phyloP scores from a whole-genome alignment of 2,113 vertebrate genomes.

The Aegotheles bennettii region DNA sequence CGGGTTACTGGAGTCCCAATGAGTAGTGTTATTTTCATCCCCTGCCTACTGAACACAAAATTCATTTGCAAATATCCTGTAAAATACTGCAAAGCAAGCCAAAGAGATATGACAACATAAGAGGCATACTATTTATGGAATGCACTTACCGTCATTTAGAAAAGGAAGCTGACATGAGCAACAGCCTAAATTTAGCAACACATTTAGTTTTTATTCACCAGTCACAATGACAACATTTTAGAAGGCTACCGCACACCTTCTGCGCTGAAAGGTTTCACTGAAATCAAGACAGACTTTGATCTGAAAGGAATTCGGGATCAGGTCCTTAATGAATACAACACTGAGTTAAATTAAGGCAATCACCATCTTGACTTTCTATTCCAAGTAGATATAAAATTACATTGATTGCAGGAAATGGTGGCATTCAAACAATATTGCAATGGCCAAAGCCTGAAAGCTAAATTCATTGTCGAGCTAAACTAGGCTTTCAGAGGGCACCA shows the following conservation, averaged over 20 bases:
- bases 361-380: conserved; percentile 64
- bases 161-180: conserved; percentile 65
- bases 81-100: conserved; percentile 69
- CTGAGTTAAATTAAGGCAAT: conserved; percentile 64
- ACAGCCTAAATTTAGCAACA: conserved; percentile 61
- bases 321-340: conserved; percentile 59
- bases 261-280: background rate
- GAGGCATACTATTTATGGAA: conserved; percentile 66
- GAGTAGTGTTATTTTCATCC: conserved; percentile 65
- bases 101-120: conserved; percentile 70
- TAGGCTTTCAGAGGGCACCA: conserved; percentile 46
- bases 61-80: conserved; percentile 68
- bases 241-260: conserved; percentile 53
- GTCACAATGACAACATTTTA: conserved; percentile 65
- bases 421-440: conserved; percentile 58
- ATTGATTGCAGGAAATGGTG: conserved; percentile 68
- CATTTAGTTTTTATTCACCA: conserved; percentile 63
- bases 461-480: conserved; percentile 55
- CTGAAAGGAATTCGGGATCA: conserved; percentile 40
- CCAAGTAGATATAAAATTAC: conserved; percentile 65
- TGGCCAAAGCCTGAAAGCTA: conserved; percentile 56
- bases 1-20: conserved; percentile 56
- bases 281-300: conserved; percentile 55
- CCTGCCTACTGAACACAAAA: conserved; percentile 60
- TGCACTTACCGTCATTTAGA: conserved; percentile 64